phyloP scores from a whole-genome alignment of 2,797 vertebrate species.

The Gallinago nigripennis region DNA sequence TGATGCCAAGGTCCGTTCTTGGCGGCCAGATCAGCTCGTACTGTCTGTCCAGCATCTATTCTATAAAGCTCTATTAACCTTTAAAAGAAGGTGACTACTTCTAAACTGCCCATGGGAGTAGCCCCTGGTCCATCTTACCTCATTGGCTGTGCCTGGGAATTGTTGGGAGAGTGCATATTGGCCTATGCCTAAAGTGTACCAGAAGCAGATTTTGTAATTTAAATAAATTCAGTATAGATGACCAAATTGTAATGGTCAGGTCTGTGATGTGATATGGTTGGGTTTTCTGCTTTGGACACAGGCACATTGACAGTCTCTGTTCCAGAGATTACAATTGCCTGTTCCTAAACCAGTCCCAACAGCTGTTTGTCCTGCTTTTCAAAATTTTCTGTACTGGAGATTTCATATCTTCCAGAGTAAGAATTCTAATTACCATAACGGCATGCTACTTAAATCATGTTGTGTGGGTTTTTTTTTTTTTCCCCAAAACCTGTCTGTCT shows the following conservation, averaged over 20 bases:
- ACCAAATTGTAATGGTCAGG: neutral
- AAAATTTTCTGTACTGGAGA: neutral
- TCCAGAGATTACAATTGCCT: neutral
- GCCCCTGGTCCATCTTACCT: neutral
- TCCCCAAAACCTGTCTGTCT: neutral
- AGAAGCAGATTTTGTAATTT: neutral
- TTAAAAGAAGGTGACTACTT: neutral
- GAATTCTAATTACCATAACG: neutral
- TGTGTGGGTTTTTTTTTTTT: neutral
- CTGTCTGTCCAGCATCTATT: neutral
- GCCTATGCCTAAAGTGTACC: neutral
- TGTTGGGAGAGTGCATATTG: neutral
- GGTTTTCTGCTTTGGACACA: neutral
- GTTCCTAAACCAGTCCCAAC: neutral
- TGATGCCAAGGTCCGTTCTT: accelerated
- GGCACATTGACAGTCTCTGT: neutral
- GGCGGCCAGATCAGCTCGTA: neutral
- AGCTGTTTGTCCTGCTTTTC: neutral
- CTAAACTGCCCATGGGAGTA: neutral
- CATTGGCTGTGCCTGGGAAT: neutral
- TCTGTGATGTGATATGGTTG: neutral
- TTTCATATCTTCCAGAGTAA: neutral
- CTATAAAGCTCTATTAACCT: neutral
- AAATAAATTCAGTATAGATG: neutral
- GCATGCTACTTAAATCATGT: neutral